Base-by-base conservation (phyloP, 2,888 invertebrate genomes). In the Amphimallon solstitiale region DNA sequence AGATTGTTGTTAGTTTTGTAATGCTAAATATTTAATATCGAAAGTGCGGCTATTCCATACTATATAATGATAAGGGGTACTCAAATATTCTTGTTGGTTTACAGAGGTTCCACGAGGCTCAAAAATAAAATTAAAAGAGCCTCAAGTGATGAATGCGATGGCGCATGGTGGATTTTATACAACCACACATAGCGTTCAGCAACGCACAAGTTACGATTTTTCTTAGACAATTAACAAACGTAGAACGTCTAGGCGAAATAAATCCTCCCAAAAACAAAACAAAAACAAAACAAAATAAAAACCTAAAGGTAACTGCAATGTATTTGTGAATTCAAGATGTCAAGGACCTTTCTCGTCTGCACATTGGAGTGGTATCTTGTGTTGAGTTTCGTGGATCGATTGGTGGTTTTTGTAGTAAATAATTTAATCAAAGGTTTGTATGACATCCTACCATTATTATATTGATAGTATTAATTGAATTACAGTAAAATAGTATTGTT, bases 21-120 rank as follows among this genome's bases (percentile, higher is more conserved):
- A 17, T 48, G 54, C 19, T 59, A 49, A 54, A 63, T 29, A 29
- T n/a, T n/a, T 12, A 23, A 45, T 49, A 52, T 64, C 52, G 64
- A 37, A 59, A 71, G 69, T 71, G 71, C 70, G 70, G 63, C 70
- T 62, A 66, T 45, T 23, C 56, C 56, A 61, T 61, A 38, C 46
- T 21, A 29, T 49, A 48, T 40, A 19, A 60, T 60, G 60, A 72
- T 72, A 74, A 69, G 72, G 70, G 71, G 74, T 80, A 82, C 82
- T 84, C 82, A 84, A 84, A 76, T 79, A 71, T 72, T 79, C 78
- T 82, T 82, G 81, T 82, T 82, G 79, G 79, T 81, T 82, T 82
- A 81, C 82, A 82, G 82, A 82, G 81, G 80, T 80, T 80, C 79
- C 81, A 74, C 74, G 72, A 74, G 77, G 75, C 65, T 66, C 65